phyloP scores from a whole-genome alignment of 2,797 vertebrate species.

The Malacoraja senta region DNA sequence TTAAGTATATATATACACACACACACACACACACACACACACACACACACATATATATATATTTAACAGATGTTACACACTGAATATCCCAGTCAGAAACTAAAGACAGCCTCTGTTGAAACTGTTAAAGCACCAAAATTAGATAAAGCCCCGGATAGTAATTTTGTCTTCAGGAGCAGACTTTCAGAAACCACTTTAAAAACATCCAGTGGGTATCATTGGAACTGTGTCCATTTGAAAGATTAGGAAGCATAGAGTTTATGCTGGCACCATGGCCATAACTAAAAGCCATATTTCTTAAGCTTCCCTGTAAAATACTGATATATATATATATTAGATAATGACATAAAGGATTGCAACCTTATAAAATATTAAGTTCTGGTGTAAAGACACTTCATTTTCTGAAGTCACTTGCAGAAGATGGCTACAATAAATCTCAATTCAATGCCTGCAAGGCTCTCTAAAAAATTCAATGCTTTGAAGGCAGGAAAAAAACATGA shows the following conservation, averaged over 20 bases:
- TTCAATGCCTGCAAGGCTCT: not conserved
- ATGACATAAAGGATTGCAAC: not conserved
- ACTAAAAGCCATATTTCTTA: not conserved
- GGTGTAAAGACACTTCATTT: not conserved
- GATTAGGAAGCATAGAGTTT: not conserved
- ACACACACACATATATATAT: too few relatives aligned
- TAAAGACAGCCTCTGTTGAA: not conserved
- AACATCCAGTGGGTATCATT: not conserved
- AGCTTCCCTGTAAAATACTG: not conserved
- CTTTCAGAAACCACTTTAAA: not conserved
- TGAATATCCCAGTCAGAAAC: not conserved
- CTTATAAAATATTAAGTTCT: conserved; percentile 11
- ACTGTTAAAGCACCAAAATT: not conserved
- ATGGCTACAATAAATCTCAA: not conserved
- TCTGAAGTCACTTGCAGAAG: not conserved
- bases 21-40: too few relatives aligned
- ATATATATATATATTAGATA: not conserved
- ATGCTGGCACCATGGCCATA: not conserved
- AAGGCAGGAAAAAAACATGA: not conserved
- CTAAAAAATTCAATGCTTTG: not conserved
- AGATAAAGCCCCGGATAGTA: not conserved
- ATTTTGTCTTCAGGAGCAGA: not conserved
- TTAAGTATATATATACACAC: too few relatives aligned
- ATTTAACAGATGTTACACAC: too few relatives aligned
- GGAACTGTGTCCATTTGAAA: not conserved